Evolutionary conservation across 2,888 invertebrate genomes (phyloP), one percentile per base, ranked within the genome.

Genomic region (Nomada flava): DNA sequence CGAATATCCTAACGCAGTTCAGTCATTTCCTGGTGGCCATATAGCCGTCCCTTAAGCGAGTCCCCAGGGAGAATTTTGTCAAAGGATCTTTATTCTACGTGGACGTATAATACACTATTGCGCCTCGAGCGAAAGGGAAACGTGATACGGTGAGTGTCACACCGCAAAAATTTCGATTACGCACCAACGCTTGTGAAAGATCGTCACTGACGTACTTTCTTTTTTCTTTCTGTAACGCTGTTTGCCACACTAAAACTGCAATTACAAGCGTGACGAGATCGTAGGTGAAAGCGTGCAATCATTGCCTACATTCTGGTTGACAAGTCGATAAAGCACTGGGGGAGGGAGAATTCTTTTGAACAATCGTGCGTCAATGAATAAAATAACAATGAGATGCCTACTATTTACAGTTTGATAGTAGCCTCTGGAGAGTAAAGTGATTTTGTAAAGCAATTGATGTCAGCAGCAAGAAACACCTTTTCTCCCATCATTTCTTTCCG

Each of bases 61-160:
- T 93, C 93, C 91, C 93, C 87, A 82, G 93, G 92, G 93, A 93
- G 90, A 90, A 92, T 93, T 94, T 93, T 93, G 93, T 94, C 93
- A 94, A 93, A 94, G 93, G 93, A 93, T 93, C 93, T 93, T 93
- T 93, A 93, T 93, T 92, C 93, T 89, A 91, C 89, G 91, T 91
- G 92, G 89, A 92, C 91, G 91, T 92, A 92, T 93, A 93, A 92
- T 93, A 93, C 88, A 90, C 91, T 90, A 91, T 91, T 88, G 79
- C 85, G 89, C 91, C 93, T 85, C 82, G 78, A 90, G 92, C 91
- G 85, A 85, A 83, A 89, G 90, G 91, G 93, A 93, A 93, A 92
- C 90, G 90, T 90, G 91, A 91, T 90, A 90, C 85, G 90, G 88
- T 89, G 83, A 86, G 84, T 84, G 88, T 88, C 87, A 73, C 87